A percentile compares a stretch with the other conserved stretches of the same genome.
These are phyloP conservation scores for Adela reaumurella DNA, from an alignment of 2,888 invertebrate genomes.

Conservation along the genomic window DNA sequence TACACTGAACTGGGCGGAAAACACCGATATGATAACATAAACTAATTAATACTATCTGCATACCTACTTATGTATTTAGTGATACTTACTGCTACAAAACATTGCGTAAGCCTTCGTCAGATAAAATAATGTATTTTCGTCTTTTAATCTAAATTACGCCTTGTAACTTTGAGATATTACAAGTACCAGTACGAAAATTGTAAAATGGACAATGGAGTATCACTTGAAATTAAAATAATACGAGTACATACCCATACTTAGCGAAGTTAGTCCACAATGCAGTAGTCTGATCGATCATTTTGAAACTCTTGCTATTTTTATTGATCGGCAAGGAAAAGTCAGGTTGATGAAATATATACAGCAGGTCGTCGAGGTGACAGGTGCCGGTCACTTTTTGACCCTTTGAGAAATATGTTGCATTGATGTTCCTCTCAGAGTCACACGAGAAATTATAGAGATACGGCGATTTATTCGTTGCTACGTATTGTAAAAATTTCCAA, in stretches of 20 bases:
- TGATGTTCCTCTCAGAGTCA: slow-evolving; percentile 22
- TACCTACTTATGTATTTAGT: no score
- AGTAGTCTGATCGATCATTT: slow-evolving; percentile 23
- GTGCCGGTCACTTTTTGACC: slow-evolving; percentile 17
- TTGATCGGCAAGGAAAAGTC: slow-evolving; percentile 15
- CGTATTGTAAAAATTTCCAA: neutral
- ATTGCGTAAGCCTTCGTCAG: no score
- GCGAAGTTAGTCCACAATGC: slow-evolving; percentile 39
- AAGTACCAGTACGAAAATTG: no score
- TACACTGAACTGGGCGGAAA: no score
- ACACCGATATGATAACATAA: no score
- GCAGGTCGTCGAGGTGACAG: slow-evolving; percentile 24
- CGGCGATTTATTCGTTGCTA: neutral
- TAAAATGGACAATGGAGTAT: no score
- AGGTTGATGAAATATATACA: slow-evolving; percentile 21
- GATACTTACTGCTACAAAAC: no score
- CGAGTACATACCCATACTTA: slow-evolving; percentile 29
- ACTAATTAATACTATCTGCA: no score
- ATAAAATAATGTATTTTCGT: no score
- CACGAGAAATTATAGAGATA: slow-evolving; percentile 29
- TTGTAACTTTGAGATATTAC: no score
- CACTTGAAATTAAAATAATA: no score
- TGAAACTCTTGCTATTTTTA: slow-evolving; percentile 18
- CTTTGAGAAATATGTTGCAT: neutral
- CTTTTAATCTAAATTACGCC: no score